Evolutionary conservation across 2,888 invertebrate species (phyloP).

Genomic region (Eupithecia abbreviata): DNA sequence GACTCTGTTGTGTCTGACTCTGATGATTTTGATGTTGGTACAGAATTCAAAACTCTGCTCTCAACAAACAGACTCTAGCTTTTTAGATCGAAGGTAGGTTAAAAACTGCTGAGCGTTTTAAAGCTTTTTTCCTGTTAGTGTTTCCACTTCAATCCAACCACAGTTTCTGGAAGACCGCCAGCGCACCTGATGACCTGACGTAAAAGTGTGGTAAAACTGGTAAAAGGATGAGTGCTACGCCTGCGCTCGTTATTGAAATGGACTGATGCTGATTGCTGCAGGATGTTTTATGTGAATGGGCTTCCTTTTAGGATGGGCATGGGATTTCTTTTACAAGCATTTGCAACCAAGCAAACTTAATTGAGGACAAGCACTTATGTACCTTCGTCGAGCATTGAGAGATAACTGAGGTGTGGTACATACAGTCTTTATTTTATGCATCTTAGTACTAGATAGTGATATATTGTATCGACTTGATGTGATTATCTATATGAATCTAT

Average conservation of each 20-base stretch:
- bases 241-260: constrained; percentile 6
- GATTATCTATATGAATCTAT: too few relatives aligned
- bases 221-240: constrained; percentile 27
- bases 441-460: too few relatives aligned
- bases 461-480: not conserved
- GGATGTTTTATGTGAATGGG: not conserved
- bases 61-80: not conserved
- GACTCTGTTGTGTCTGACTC: too few relatives aligned
- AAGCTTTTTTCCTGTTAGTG: not conserved
- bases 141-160: constrained; percentile 9
- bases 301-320: too few relatives aligned
- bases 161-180: constrained; percentile 37
- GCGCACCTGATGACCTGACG: constrained; percentile 8
- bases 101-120: not conserved
- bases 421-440: not conserved
- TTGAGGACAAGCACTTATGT: not conserved
- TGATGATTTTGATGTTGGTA: not conserved
- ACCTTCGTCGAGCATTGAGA: not conserved
- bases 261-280: not conserved
- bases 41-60: not conserved
- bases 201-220: not conserved
- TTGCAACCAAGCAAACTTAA: too few relatives aligned
- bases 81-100: not conserved
- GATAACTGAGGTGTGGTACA: not conserved
- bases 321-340: too few relatives aligned